Percentiles rank a stretch among this genome's conserved stretches.
Conservation (phyloP, 2,888 invertebrate species). For the Pantelozetes paolii region DNA sequence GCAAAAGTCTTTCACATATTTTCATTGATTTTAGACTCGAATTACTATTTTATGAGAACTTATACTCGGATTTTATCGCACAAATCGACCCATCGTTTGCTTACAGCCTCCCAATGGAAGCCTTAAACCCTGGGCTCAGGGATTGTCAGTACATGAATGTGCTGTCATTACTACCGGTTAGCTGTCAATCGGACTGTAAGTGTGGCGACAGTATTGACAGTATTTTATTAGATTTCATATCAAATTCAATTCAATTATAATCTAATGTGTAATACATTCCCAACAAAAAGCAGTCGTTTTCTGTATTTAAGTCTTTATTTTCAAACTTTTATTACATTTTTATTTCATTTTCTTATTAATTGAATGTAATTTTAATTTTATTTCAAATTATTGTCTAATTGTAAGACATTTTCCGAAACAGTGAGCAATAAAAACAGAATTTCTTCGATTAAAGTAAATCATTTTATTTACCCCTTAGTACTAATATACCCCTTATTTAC, state of each 20-base stretch:
- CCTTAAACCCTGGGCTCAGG: background rate
- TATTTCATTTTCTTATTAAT: too few species aligned
- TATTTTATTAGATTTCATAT: conserved; percentile 16
- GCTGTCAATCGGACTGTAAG: background rate
- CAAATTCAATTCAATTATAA: background rate
- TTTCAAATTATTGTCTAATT: too few species aligned
- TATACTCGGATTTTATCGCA: background rate
- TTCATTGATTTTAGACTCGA: too few species aligned
- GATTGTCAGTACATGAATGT: background rate
- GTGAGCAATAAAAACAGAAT: too few species aligned
- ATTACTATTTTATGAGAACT: too few species aligned
- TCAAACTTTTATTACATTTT: background rate
- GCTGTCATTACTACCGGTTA: too few species aligned
- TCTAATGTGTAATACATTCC: background rate
- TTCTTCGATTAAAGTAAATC: too few species aligned
- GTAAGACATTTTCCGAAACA: too few species aligned
- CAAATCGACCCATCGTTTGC: background rate
- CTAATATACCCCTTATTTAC: too few species aligned
- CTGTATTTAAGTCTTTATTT: background rate
- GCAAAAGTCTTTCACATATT: too few species aligned
- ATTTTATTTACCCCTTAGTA: too few species aligned
- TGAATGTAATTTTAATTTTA: too few species aligned
- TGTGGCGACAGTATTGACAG: background rate
- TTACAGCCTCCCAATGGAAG: background rate
- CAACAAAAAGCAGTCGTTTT: background rate